A percentile compares a stretch with the other conserved stretches of the same genome.
Conservation (phyloP, 1,140 invertebrate genomes). For the Leguminivora glycinivorella region DNA sequence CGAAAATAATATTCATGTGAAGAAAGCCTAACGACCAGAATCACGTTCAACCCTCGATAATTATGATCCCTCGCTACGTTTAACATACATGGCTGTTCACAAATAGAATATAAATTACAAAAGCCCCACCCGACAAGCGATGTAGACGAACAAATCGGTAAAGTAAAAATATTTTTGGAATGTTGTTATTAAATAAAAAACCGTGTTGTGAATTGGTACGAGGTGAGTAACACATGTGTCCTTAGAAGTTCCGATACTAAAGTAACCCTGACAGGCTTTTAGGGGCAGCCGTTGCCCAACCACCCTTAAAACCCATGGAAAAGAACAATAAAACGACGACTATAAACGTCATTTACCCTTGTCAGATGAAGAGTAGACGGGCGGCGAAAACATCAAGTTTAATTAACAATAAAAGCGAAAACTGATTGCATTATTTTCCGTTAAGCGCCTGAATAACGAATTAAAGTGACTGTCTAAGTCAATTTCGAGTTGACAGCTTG, state of each 20-base stretch:
- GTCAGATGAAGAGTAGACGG: constrained; percentile 2
- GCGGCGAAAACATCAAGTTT: not conserved
- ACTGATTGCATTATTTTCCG: constrained; percentile 10
- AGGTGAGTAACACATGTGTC: constrained; percentile 23
- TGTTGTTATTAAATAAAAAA: not conserved
- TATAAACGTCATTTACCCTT: constrained; percentile 24
- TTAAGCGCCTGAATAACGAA: not conserved
- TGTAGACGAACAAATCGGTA: not conserved
- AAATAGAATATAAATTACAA: not conserved
- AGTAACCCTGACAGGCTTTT: constrained; percentile 45
- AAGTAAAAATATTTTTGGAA: not conserved
- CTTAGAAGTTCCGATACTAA: constrained; percentile 31
- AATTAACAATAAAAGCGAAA: constrained; percentile 6
- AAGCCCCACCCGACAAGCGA: not conserved
- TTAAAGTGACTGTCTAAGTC: not conserved
- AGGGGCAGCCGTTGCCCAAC: constrained; percentile 33
- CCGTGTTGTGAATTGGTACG: constrained; percentile 9
- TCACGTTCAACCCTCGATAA: not conserved
- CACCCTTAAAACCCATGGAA: constrained; percentile 26
- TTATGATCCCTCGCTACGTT: not conserved
- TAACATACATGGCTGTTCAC: not conserved
- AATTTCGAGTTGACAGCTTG: not conserved
- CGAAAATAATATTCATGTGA: constrained; percentile 40
- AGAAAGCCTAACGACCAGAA: constrained; percentile 29
- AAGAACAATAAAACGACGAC: constrained; percentile 23